phyloP scores from a whole-genome alignment of 2,113 vertebrate genomes.

The Nanorana parkeri region DNA sequence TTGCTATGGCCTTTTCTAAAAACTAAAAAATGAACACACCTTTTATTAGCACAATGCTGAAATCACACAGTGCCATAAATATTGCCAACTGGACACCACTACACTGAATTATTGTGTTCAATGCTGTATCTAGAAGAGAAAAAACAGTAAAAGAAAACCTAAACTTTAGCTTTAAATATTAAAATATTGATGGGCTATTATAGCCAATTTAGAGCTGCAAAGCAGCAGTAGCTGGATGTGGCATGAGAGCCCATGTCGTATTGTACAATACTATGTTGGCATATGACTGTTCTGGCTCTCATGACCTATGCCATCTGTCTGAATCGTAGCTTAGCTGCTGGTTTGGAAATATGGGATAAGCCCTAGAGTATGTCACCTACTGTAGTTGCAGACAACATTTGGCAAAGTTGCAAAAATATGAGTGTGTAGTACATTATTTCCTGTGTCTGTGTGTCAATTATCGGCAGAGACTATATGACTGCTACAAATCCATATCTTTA shows the following conservation, averaged over 20 bases:
- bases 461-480: background rate
- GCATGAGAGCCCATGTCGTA: constrained; percentile 25
- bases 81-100: too few relatives aligned
- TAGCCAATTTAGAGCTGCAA: too few relatives aligned
- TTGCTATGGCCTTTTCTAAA: too few relatives aligned
- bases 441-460: too few relatives aligned
- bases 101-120: too few relatives aligned
- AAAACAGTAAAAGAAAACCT: too few relatives aligned
- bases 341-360: constrained; percentile 50
- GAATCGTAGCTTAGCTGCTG: constrained; percentile 50
- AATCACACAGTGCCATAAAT: too few relatives aligned
- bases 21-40: too few relatives aligned
- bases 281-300: constrained; percentile 27
- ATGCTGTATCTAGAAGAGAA: too few relatives aligned
- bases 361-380: constrained; percentile 49
- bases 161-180: too few relatives aligned
- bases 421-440: background rate
- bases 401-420: background rate
- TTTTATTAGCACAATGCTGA: too few relatives aligned
- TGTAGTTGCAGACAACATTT: constrained; percentile 20
- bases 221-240: background rate
- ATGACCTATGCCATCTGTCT: constrained; percentile 49
- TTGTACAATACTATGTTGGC: constrained; percentile 16
- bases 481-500: background rate
- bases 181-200: too few relatives aligned